Evolutionary conservation across 2,888 invertebrate genomes (phyloP), one percentile per base, ranked within the genome.

Genomic region (Elysia crispata): DNA sequence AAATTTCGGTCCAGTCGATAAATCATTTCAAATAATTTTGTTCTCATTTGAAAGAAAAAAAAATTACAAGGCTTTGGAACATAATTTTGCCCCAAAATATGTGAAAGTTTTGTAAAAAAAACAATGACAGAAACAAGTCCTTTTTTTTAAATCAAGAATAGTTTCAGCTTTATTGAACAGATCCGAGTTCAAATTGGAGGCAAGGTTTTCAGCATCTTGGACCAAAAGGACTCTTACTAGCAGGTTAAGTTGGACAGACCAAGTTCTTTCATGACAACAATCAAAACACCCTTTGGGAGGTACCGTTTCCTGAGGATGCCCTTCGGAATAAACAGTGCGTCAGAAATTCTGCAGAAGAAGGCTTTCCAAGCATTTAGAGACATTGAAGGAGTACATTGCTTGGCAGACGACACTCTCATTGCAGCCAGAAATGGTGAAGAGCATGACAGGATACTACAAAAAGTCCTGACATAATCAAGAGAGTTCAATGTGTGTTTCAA

Each of bases 341-440:
- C 76, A 13, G 85, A 83, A 54, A 80, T 85, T 0, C 84, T 85
- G 60, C 82, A 83, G 15, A 60, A 50, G n/a, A n/a, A 64, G 1
- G 76, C 84, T 1, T 28, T 75, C 20, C 72, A 83, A 41, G 67
- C 67, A 13, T 62, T 86, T 8, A 77, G 81, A 54, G 81, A 77
- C 18, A 67, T 86, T 1, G 23, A 41, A 41, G 81, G 82, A 31
- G 84, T 83, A 1, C 49, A 76, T 1, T 79, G 82, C 25, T 72
- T 83, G n/a, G 76, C 81, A 6, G 85, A 84, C 77, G 84, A 85
- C 54, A 80, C 84, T 41, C 23, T 82, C 23, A 79, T 85, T 20
- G 76, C 72, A 76, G 86, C 83, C 8, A 49, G 33, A 57, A 73
- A 72, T 33, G 57, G 49, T 25, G 60, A 49, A 41, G 81, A 84